A percentile compares a stretch with the other conserved stretches of the same genome.
These are phyloP conservation scores for Onthophagus taurus DNA, from an alignment of 1,140 invertebrate genomes.

Conservation along the genomic window DNA sequence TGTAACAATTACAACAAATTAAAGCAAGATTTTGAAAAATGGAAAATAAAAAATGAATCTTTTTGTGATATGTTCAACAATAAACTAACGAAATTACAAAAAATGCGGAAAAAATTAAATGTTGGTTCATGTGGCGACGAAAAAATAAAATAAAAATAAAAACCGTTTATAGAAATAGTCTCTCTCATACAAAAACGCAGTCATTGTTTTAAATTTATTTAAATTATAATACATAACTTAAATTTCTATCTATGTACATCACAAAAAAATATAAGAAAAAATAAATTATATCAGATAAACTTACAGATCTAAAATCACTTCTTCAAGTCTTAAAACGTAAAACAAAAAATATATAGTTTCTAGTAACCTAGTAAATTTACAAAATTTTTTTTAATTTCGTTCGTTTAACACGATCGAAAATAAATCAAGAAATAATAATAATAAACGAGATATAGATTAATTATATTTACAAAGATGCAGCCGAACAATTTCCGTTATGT, in stretches of 20 bases:
- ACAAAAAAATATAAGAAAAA: slow-evolving; percentile 31
- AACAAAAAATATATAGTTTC: slow-evolving; percentile 22
- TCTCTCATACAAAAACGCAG: slow-evolving; percentile 28
- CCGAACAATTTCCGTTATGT: slow-evolving; percentile 13
- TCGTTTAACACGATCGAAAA: too few species aligned
- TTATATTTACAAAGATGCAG: slow-evolving; percentile 38
- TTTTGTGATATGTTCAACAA: slow-evolving; percentile 14
- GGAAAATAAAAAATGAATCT: slow-evolving; percentile 4
- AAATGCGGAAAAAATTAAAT: too few species aligned
- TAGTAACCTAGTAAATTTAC: too few species aligned
- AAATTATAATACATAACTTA: slow-evolving; percentile 16
- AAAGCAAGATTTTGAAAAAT: slow-evolving; percentile 7
- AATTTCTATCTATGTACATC: slow-evolving; percentile 32
- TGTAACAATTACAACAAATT: slow-evolving; percentile 3
- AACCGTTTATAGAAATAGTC: too few species aligned
- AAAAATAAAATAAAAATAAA: too few species aligned
- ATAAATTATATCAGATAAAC: slow-evolving; percentile 30
- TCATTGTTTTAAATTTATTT: slow-evolving; percentile 15
- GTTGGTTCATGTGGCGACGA: too few species aligned
- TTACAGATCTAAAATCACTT: slow-evolving; percentile 33
- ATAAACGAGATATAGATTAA: too few species aligned
- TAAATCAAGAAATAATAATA: too few species aligned
- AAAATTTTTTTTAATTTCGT: too few species aligned
- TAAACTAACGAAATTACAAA: slow-evolving; percentile 14
- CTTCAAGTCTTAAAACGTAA: slow-evolving; percentile 35